Evolutionary conservation across 1,140 invertebrate genomes (phyloP), one percentile per base, ranked within the genome.

Genomic region (Bombus superbus): DNA sequence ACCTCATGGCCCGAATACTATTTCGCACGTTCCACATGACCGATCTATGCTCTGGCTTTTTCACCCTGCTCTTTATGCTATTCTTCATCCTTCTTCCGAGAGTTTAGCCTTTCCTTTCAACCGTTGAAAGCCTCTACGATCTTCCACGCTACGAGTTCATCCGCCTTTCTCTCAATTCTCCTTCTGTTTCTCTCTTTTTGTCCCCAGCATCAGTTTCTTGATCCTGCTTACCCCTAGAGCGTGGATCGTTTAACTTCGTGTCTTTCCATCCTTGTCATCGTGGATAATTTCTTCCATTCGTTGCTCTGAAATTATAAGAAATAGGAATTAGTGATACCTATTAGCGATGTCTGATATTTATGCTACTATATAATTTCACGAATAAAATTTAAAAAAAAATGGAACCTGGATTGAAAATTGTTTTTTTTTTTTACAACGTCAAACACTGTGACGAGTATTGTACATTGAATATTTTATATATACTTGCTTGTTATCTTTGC

Each of bases 1-100:
- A 76, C 40, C 84, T 76, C 64, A 62, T 69, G 66, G 32, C 88
- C 40, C 44, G 77, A 86, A 62, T 88, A 71, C 74, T 85, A 87
- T 87, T 87, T 89, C 64, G 28, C 40, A 32, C 38, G 62, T 84
- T 81, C 38, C 32, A 44, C 47, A 32, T 71, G 74, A 59, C 25
- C 69, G 66, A 88, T 86, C 87, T 79, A 40, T 38, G 22, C 77
- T 74, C 77, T 38, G n/a, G 62, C 22, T 80, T 62, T 76, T 62
- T 44, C 35, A 66, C 62, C 25, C 18, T 64, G n/a, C 66, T 62
- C 53, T 84, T 79, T 62, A 18, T 64, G 32, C 13, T 25, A 71
- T 66, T 69, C 9, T 42, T 38, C 47, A 74, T 32, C 18, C 35
- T 47, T 44, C 8, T 64, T 44, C 57, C 59, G 35, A 3, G n/a